phyloP scores from a whole-genome alignment of 2,113 vertebrate genomes.

The Thalassoma bifasciatum region DNA sequence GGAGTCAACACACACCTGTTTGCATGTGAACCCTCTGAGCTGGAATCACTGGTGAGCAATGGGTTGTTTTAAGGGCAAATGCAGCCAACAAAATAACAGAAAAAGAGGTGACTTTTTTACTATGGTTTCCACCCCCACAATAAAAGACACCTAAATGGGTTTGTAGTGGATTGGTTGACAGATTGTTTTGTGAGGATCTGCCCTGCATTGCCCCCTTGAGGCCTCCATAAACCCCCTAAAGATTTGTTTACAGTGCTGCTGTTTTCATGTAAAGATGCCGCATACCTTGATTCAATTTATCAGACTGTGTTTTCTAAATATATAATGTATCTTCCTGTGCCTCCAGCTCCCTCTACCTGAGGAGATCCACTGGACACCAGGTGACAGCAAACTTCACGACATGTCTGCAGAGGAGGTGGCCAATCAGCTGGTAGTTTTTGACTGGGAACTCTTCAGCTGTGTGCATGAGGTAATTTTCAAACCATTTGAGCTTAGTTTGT shows the following conservation, averaged over 20 bases:
- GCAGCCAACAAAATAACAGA: not conserved
- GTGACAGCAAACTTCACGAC: conserved; percentile 94
- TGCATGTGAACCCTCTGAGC: conserved; percentile 89
- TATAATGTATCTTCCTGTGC: not conserved
- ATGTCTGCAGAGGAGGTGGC: conserved; percentile 94
- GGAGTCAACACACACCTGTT: conserved; percentile 98
- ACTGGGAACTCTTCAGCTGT: conserved; percentile 97
- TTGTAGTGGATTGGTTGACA: too few relatives aligned
- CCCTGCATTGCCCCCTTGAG: not conserved
- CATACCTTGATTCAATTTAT: too few relatives aligned
- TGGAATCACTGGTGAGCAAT: conserved; percentile 88
- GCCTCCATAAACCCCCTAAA: not conserved
- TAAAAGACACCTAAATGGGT: too few relatives aligned
- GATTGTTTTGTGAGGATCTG: not conserved
- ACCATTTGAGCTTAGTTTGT: too few relatives aligned
- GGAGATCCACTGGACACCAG: conserved; percentile 93
- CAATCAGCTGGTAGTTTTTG: conserved; percentile 94
- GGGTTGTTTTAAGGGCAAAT: too few relatives aligned
- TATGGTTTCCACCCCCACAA: too few relatives aligned
- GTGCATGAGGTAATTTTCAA: conserved; percentile 90
- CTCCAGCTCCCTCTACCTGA: conserved; percentile 92
- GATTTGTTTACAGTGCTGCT: not conserved
- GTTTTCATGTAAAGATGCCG: not conserved
- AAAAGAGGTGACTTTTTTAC: not conserved
- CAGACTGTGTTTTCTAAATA: not conserved